phyloP scores from a whole-genome alignment of 1,140 invertebrate genomes.

The Phymorhynchus buccinoides region DNA sequence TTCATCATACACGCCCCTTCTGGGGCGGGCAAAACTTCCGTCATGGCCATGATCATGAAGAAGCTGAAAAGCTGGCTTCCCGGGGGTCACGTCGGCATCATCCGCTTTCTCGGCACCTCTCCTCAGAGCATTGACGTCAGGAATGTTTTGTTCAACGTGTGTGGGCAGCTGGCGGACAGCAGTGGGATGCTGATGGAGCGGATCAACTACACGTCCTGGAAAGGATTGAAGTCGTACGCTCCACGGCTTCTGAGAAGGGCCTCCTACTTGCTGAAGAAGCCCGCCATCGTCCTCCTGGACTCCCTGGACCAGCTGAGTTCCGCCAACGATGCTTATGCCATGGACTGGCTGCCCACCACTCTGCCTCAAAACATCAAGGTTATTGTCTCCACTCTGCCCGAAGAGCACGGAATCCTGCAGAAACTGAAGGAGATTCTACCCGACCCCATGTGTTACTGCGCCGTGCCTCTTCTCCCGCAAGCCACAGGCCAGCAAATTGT shows the following conservation, averaged over 20 bases:
- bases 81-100: constrained; percentile 48
- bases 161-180: constrained; percentile 58
- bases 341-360: constrained; percentile 66
- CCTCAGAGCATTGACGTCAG: constrained; percentile 53
- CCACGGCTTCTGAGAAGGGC: constrained; percentile 58
- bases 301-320: constrained; percentile 69
- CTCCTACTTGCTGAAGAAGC: constrained; percentile 50
- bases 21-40: constrained; percentile 62
- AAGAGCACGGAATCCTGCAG: constrained; percentile 63
- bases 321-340: constrained; percentile 59
- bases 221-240: constrained; percentile 54
- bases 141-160: constrained; percentile 54
- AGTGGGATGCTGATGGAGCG: constrained; percentile 54
- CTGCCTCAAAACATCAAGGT: constrained; percentile 76
- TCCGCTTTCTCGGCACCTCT: constrained; percentile 63
- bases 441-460: constrained; percentile 52
- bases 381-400: constrained; percentile 79
- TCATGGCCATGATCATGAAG: constrained; percentile 62
- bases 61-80: constrained; percentile 53
- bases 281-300: constrained; percentile 70
- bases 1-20: constrained; percentile 59
- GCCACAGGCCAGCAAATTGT: constrained; percentile 59
- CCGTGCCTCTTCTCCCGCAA: constrained; percentile 56
- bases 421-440: constrained; percentile 58
- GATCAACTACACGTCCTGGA: constrained; percentile 54